These are phyloP conservation scores for Emydura subglobosa DNA, from an alignment of 2,113 vertebrate species.

Conservation along the genomic window DNA sequence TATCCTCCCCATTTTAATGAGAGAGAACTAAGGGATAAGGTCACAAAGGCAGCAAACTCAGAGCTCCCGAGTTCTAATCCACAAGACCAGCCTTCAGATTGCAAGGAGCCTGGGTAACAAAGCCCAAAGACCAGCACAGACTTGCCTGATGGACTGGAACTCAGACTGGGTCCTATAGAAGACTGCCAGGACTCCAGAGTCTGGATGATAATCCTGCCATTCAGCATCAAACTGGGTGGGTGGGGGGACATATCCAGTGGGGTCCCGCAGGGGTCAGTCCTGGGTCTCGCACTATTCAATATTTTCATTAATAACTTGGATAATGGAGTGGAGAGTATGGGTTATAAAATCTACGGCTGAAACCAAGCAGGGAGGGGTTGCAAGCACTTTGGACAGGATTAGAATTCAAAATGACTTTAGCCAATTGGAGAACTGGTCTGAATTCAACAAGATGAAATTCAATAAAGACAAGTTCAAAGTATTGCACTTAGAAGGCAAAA, in stretches of 20 bases:
- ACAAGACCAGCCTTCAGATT: neutral
- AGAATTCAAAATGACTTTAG: neutral
- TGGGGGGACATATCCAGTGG: neutral
- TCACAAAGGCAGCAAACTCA: neutral
- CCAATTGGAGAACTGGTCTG: neutral
- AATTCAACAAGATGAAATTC: neutral
- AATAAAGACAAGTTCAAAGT: neutral
- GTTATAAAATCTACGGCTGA: neutral
- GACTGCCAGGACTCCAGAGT: too few species aligned
- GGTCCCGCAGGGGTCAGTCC: neutral
- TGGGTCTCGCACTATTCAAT: neutral
- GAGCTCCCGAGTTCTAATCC: neutral
- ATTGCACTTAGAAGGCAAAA: neutral
- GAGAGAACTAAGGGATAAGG: neutral
- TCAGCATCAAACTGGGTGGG: neutral
- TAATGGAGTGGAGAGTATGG: neutral
- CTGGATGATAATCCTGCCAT: fast-evolving
- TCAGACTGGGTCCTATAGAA: neutral
- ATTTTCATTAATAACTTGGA: neutral
- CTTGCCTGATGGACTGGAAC: neutral
- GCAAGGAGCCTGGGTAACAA: fast-evolving
- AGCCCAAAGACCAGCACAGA: neutral
- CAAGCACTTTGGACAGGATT: neutral
- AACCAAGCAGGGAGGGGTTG: neutral
- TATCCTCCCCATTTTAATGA: neutral